A percentile compares a stretch with the other conserved stretches of the same genome.
These are phyloP conservation scores for Ceyx erithaca DNA, from an alignment of 2,797 vertebrate genomes.

Conservation along the genomic window DNA sequence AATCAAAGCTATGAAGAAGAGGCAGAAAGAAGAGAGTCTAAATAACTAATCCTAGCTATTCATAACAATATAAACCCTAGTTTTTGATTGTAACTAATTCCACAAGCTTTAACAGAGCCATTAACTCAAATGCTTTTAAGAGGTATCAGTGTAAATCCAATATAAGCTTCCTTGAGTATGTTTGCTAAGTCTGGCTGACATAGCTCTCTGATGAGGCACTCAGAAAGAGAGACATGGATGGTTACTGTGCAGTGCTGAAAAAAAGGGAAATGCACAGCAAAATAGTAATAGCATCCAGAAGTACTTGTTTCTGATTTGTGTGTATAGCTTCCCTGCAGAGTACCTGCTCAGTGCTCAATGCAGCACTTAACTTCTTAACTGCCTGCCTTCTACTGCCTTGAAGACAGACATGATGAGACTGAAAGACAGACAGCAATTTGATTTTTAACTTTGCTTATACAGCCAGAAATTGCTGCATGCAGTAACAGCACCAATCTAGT, in stretches of 20 bases:
- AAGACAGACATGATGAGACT: background rate
- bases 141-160: background rate
- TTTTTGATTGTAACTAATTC: background rate
- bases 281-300: background rate
- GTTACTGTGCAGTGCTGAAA: background rate
- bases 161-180: background rate
- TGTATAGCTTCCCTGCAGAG: background rate
- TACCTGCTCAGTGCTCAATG: background rate
- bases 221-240: background rate
- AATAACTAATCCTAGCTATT: background rate
- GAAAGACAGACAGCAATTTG: background rate
- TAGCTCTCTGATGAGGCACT: background rate
- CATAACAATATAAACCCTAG: background rate
- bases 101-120: background rate
- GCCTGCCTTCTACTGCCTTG: background rate
- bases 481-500: background rate
- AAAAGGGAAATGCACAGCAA: background rate
- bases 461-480: background rate
- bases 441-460: background rate
- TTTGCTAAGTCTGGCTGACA: background rate
- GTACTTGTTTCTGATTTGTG: background rate
- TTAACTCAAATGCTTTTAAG: background rate
- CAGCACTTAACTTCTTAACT: background rate
- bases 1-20: background rate
- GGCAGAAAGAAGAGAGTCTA: background rate